phyloP scores from a whole-genome alignment of 2,797 vertebrate genomes.

The Sebastolobus alascanus region DNA sequence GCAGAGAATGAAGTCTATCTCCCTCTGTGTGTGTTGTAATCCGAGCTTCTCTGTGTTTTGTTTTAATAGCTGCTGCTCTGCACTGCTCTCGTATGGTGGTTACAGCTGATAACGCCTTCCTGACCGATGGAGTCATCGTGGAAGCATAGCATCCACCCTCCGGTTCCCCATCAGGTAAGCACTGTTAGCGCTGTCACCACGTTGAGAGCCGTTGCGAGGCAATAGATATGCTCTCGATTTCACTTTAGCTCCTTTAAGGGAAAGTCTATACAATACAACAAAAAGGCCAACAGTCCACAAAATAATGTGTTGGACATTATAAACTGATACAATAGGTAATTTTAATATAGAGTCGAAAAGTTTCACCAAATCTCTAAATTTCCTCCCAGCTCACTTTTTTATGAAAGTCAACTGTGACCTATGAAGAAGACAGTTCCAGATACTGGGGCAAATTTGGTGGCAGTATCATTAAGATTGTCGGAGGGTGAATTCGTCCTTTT shows the following conservation, averaged over 20 bases:
- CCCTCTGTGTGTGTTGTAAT: not conserved
- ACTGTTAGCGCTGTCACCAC: not conserved
- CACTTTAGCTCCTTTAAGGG: not conserved
- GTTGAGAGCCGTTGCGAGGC: not conserved
- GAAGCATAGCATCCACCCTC: not conserved
- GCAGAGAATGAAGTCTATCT: not conserved
- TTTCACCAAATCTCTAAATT: not conserved
- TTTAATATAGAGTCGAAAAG: too few species aligned
- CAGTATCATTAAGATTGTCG: not conserved
- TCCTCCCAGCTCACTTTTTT: not conserved
- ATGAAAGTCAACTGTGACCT: not conserved
- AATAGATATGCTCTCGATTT: not conserved
- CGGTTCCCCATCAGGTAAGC: not conserved
- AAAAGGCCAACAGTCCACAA: not conserved
- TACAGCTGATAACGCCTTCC: not conserved
- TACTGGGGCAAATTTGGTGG: not conserved
- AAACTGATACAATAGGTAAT: not conserved
- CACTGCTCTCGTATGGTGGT: not conserved
- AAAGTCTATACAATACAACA: not conserved
- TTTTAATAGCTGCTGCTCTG: not conserved
- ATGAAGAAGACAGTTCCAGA: not conserved
- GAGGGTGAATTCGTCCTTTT: not conserved
- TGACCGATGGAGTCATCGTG: fast-evolving
- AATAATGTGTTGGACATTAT: not conserved
- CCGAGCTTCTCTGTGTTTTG: not conserved